Percentiles rank a stretch among this genome's conserved stretches.
phyloP scores from a whole-genome alignment of 2,113 vertebrate genomes.

The Otus sunia region DNA sequence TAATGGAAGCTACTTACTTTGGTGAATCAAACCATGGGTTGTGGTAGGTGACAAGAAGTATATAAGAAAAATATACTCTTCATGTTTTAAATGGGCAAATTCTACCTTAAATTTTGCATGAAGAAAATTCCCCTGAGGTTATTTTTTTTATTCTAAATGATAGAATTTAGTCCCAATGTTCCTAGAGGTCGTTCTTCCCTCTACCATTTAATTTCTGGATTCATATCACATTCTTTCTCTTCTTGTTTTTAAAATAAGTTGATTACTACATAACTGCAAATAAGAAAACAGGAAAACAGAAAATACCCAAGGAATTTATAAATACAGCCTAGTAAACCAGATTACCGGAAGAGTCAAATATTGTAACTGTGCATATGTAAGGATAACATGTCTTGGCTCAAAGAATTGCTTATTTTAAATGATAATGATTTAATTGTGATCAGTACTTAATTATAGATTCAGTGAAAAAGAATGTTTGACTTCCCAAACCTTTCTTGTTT shows the following conservation, averaged over 20 bases:
- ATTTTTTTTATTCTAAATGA: background rate
- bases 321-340: background rate
- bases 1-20: background rate
- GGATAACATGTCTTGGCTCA: background rate
- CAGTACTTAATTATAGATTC: constrained; percentile 3
- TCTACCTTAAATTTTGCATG: background rate
- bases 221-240: background rate
- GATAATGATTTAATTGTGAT: background rate
- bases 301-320: background rate
- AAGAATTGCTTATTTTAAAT: constrained; percentile 8
- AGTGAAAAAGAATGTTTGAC: background rate
- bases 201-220: background rate
- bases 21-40: background rate
- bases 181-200: background rate
- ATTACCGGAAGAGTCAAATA: background rate
- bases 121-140: background rate
- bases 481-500: background rate
- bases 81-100: background rate
- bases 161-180: background rate
- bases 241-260: background rate
- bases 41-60: background rate
- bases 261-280: background rate
- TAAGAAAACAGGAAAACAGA: background rate
- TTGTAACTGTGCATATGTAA: background rate
- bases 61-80: background rate